Conservation (phyloP, 2,113 vertebrate genomes). For the Oryzias curvinotus region DNA sequence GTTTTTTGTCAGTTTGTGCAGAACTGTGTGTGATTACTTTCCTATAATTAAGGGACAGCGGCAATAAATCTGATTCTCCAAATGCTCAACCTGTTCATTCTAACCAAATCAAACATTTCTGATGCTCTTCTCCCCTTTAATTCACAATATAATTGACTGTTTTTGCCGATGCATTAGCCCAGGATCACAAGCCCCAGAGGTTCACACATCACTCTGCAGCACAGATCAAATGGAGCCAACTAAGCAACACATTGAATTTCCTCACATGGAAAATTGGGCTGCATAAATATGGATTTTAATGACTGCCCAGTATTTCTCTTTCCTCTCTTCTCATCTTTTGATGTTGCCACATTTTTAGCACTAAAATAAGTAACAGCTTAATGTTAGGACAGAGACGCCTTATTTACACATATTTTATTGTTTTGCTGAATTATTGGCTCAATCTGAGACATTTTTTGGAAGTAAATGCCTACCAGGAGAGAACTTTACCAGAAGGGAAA, state of each 20-base stretch:
- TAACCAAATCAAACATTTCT: slow-evolving; percentile 55
- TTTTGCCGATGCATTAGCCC: slow-evolving; percentile 73
- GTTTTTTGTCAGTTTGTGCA: slow-evolving; percentile 33
- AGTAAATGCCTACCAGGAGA: slow-evolving; percentile 39
- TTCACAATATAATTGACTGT: slow-evolving; percentile 78
- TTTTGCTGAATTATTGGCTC: slow-evolving; percentile 33
- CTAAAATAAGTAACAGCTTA: slow-evolving; percentile 69
- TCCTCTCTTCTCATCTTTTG: slow-evolving; percentile 70
- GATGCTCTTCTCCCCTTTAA: slow-evolving; percentile 58
- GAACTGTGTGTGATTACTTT: slow-evolving; percentile 34
- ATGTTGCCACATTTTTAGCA: slow-evolving; percentile 65
- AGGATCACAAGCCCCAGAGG: slow-evolving; percentile 73
- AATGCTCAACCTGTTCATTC: slow-evolving; percentile 59
- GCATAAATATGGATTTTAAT: slow-evolving; percentile 81
- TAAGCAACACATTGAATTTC: slow-evolving; percentile 67
- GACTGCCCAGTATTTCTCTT: slow-evolving; percentile 74
- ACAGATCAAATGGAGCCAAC: slow-evolving; percentile 77
- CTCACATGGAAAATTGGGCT: slow-evolving; percentile 72
- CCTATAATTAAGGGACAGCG: slow-evolving; percentile 44
- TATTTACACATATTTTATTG: slow-evolving; percentile 50
- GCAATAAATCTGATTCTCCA: slow-evolving; percentile 34
- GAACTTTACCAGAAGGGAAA: slow-evolving; percentile 24
- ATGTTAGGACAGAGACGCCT: slow-evolving; percentile 54
- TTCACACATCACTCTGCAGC: slow-evolving; percentile 70
- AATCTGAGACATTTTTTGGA: slow-evolving; percentile 47